A percentile compares a stretch with the other conserved stretches of the same genome.
phyloP scores from a whole-genome alignment of 2,888 invertebrate species.

The Drosophila heteroneura region DNA sequence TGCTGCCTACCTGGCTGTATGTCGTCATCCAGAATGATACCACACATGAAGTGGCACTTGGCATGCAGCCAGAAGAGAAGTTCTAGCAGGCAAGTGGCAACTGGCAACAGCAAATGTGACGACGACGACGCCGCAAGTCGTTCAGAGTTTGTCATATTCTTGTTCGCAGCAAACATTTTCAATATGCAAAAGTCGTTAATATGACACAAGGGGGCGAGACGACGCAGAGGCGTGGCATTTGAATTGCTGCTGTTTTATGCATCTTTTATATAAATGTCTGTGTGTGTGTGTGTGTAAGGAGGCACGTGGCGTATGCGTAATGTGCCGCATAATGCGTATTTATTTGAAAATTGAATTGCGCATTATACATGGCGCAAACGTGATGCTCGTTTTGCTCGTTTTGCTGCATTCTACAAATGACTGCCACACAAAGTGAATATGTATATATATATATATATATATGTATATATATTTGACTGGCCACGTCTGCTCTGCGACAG shows the following conservation, averaged over 20 bases:
- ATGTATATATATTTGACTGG: conserved; percentile 14
- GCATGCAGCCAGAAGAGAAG: conserved; percentile 60
- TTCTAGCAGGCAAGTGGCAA: conserved; percentile 29
- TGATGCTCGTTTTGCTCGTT: conserved; percentile 60
- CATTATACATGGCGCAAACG: conserved; percentile 75
- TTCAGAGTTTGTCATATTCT: conserved; percentile 79
- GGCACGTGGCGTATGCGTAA: conserved; percentile 74
- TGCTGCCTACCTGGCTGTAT: conserved; percentile 25
- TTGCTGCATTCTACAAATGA: conserved; percentile 66
- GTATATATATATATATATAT: neutral
- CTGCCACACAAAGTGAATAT: conserved; percentile 7
- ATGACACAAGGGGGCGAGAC: conserved; percentile 34
- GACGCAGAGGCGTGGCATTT: conserved; percentile 47
- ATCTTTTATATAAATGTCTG: conserved; percentile 5
- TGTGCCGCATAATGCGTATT: conserved; percentile 79
- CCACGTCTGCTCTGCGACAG: conserved; percentile 59
- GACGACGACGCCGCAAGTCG: conserved; percentile 67
- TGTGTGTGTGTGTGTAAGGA: neutral
- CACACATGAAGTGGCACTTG: conserved; percentile 45
- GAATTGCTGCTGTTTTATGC: conserved; percentile 57
- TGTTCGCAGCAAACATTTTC: conserved; percentile 71
- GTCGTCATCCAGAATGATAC: conserved; percentile 21
- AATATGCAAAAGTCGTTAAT: conserved; percentile 79
- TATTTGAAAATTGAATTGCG: conserved; percentile 79
- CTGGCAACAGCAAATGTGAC: conserved; percentile 12